Evolutionary conservation across 2,113 vertebrate species (phyloP).

Genomic region (Nyctibius bracteatus): DNA sequence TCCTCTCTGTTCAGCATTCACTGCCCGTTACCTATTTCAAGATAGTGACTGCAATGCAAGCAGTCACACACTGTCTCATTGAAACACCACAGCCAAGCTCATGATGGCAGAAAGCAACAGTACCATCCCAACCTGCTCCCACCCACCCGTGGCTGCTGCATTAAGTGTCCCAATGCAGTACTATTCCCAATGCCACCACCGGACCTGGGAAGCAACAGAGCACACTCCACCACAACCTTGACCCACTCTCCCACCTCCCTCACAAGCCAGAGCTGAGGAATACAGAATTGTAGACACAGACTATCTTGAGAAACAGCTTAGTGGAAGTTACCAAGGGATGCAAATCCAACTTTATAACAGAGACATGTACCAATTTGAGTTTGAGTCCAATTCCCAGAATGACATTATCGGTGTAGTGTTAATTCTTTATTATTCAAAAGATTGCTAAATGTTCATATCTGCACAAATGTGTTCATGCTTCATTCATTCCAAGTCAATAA

Average conservation of each 20-base stretch:
- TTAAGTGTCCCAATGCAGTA: not conserved
- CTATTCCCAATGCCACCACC: not conserved
- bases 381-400: conserved; percentile 51
- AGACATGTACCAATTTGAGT: conserved; percentile 52
- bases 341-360: conserved; percentile 24
- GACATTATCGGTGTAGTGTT: conserved; percentile 62
- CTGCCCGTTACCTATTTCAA: not conserved
- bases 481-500: conserved; percentile 77
- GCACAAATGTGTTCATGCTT: conserved; percentile 66
- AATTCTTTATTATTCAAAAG: conserved; percentile 73
- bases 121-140: not conserved
- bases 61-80: fast-evolving
- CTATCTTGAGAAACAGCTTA: conserved; percentile 36
- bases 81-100: not conserved
- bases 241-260: not conserved
- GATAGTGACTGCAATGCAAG: fast-evolving
- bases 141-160: fast-evolving
- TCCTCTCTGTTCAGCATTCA: not conserved
- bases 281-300: not conserved
- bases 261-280: not conserved
- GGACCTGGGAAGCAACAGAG: not conserved
- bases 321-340: conserved; percentile 33
- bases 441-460: conserved; percentile 67
- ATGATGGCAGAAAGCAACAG: not conserved
- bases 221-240: not conserved